Evolutionary conservation across 2,888 invertebrate species (phyloP), one percentile per base, ranked within the genome.

Genomic region (Prenolepis imparis): DNA sequence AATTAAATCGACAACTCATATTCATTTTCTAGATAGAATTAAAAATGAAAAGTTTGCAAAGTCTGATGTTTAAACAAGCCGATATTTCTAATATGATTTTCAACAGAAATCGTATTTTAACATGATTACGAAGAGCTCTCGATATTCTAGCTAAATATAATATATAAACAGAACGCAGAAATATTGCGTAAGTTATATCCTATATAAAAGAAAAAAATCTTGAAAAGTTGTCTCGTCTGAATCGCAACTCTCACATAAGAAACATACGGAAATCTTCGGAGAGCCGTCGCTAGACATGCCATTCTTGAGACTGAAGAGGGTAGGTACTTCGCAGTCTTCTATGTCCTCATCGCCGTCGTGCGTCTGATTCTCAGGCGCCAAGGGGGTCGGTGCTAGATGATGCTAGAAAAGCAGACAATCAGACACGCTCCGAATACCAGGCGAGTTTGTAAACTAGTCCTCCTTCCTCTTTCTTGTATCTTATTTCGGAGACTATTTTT

Each of bases 401-500:
- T 87, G 74, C 88, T 89, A 88, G 86, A 88, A 88, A 77, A 88
- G 87, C 85, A 87, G 88, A 90, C 90, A 91, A 91, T 91, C 89
- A 91, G 87, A 89, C 89, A 88, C 86, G 88, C 88, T 88, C 81
- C 84, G 86, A 87, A 91, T 87, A 84, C 86, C 90, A 72, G 81
- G 74, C 83, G 75, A 81, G 73, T 83, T 67, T 73, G 73, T 81
- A 83, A 84, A 83, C 89, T 82, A 85, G 83, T 77, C 39, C 55
- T 74, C 41, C 39, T 77, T 39, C 28, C 52, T 73, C 41, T 24
- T 64, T 12, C 8, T 52, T n/a, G 28, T 55, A 67, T 55, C 67
- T 77, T 77, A 67, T 77, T 67, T 77, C 67, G 52, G 39, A 36
- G 52, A 55, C 24, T 74, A 24, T 83, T 55, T 9, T 67, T 3